Base-by-base conservation (phyloP, 2,888 invertebrate genomes). In the Perizoma flavofasciatum region DNA sequence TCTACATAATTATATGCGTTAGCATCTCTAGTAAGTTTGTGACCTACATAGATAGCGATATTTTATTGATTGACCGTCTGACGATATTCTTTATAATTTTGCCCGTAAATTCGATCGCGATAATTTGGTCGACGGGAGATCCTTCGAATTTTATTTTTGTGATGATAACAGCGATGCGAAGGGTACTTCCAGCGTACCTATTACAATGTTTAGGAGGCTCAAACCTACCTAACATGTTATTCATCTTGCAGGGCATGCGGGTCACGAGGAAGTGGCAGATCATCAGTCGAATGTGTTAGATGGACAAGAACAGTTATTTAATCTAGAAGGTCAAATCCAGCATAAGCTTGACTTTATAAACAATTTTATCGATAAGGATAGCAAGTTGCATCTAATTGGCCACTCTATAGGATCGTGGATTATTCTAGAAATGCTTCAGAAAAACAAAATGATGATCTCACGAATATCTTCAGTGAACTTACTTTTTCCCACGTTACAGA, bases 341-440 rank as follows among this genome's bases (percentile, higher is more conserved):
- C 97, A 97, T 82, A 98, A 97, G 90, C 91, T 96, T 49, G 93
- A 94, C 58, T 96, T 98, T 77, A 95, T 98, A 58, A 91, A 94
- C 69, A 93, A 94, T 69, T 94, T 94, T 78, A 92, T 98, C 66
- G 96, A 97, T 55, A 83, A 92, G 65, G 92, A 94, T 75, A 94
- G 95, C n/a, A 95, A 93, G 78, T 82, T 98, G 44, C 95, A 97
- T 82, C 86, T 98, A 43, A 93, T 98, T 70, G 98, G 97, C 2
- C 98, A 98, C 92, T 98, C 98, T 0, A 97, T 98, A 75, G 98
- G 98, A 4, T 94, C 96, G 54, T 97, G 97, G 94, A 95, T 98
- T 75, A 93, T 95, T 64, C 79, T 97, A 58, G 95, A 97, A 77
- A 79, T 97, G 71, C 80, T 98, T 35, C 93, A 95, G 68, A 86